Evolutionary conservation across 2,797 vertebrate genomes (phyloP), one percentile per base, ranked within the genome.

Genomic region (Cossypha caffra): DNA sequence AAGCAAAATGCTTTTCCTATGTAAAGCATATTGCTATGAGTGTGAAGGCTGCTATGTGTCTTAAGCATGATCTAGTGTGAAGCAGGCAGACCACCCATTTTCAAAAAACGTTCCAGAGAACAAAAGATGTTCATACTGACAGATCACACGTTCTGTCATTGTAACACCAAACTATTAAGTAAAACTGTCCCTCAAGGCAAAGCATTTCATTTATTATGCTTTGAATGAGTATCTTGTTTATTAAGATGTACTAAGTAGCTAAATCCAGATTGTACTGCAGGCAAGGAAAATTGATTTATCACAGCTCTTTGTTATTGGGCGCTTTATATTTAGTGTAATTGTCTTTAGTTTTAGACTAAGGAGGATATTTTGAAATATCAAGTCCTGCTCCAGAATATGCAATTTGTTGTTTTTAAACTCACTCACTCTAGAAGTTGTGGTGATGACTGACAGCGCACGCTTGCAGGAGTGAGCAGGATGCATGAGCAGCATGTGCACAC

Each of bases 191-290:
- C 97, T 97, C 66, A 97, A 97, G 97, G 97, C 98, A 96, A 97
- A 97, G 80, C 92, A 92, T 97, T 98, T 97, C 35, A 97, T 98
- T 98, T 97, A 86, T 97, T 98, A 97, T 95, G 95, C 86, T 98
- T 97, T 97, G 96, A 98, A 96, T 96, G 87, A 92, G 79, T 96
- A 97, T 93, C 95, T 97, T 98, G 86, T 97, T 98, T 98, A 97
- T 98, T 96, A 97, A 98, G 97, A 97, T 77, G 82, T 97, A 95
- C 94, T 92, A 91, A 97, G 90, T 97, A 89, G 71, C 90, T 97
- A 95, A 97, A 93, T 96, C 85, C 95, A 96, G 82, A 96, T 92
- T 93, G 88, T 90, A 90, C 55, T 82, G 29, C 76, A 92, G 96
- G 95, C 95, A 96, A 96, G 89, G 80, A 96, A 94, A 96, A 96